Base-by-base conservation (phyloP, 2,888 invertebrate species). In the Drosophila meridiana region DNA sequence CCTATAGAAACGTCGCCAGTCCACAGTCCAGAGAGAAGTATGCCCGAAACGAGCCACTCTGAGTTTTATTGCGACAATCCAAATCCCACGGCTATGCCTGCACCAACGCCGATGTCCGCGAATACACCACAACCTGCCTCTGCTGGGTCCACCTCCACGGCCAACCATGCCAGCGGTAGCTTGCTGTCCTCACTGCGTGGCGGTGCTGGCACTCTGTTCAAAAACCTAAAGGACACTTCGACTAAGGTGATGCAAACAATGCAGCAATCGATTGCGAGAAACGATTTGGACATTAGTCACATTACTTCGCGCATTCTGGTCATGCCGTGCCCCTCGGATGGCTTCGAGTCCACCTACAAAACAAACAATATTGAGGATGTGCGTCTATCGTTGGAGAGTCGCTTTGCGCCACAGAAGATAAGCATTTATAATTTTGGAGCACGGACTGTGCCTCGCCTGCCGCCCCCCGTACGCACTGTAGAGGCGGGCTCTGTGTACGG, bases 221-320 rank as follows among this genome's bases (percentile, higher is more conserved):
- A 98, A 91, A 99, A 98, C 91, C 94, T 99, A 36, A 98, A 98
- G 93, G 99, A 99, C 91, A 99, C 98, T 0, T 98, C 99, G 28
- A 96, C 96, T 43, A 99, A 98, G 94, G 98, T 99, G 48, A 98
- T 99, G 96, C 98, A 99, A 92, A 97, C 98, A 43, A 97, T 99
- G 78, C 98, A 98, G 92, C 97, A 98, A 95, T 96, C 96, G 53
- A 98, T 98, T 93, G 97, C 96, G 40, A 95, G 97, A 83, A 96
- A 96, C 58, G 98, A 98, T 93, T 94, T 99, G 90, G 99, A 99
- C 92, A 96, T 98, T 64, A 97, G 96, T 91, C 98, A 98, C 93
- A 95, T 99, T 77, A 99, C 99, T 11, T 97, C 98, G 58, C 95
- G 98, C 67, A 94, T 99, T 65, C 94, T 97, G 88, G 97, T 98